Percentiles rank a stretch among this genome's conserved stretches.
These are phyloP conservation scores for Dipodomys spectabilis DNA, from an alignment of 2,113 vertebrate genomes.

Conservation along the genomic window DNA sequence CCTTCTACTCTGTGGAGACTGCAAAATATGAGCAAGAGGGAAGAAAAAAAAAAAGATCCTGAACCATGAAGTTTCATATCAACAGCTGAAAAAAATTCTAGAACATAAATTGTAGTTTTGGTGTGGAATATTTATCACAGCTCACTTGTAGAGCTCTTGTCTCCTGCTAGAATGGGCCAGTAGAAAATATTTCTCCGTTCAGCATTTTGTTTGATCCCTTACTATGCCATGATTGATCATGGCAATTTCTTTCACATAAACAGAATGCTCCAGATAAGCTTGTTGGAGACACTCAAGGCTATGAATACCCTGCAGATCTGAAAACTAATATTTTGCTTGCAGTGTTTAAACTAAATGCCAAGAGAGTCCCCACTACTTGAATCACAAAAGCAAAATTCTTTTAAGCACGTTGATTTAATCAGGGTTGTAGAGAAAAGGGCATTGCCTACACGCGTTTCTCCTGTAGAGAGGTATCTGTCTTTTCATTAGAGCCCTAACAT, in stretches of 20 bases:
- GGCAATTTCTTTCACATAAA: conserved; percentile 82
- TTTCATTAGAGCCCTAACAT: conserved; percentile 61
- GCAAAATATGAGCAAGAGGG: background rate
- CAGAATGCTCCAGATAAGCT: conserved; percentile 80
- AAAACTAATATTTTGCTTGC: conserved; percentile 74
- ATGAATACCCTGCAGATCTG: conserved; percentile 60
- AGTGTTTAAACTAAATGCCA: conserved; percentile 74
- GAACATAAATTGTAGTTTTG: conserved; percentile 54
- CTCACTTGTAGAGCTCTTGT: conserved; percentile 42
- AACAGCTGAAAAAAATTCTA: background rate
- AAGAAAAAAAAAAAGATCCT: background rate
- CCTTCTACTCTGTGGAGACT: background rate
- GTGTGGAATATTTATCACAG: conserved; percentile 54
- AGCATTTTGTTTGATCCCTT: conserved; percentile 77
- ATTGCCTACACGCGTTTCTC: background rate
- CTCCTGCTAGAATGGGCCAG: conserved; percentile 50
- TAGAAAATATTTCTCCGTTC: conserved; percentile 72
- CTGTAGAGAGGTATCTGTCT: conserved; percentile 68
- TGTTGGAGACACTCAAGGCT: conserved; percentile 69
- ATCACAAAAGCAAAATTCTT: conserved; percentile 37
- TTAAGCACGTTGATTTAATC: conserved; percentile 72
- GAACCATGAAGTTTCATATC: background rate
- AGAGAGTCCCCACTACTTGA: conserved; percentile 50
- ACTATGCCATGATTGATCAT: conserved; percentile 71
- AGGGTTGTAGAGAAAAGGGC: conserved; percentile 33